phyloP scores from a whole-genome alignment of 2,888 invertebrate genomes.

The Diploptera punctata region DNA sequence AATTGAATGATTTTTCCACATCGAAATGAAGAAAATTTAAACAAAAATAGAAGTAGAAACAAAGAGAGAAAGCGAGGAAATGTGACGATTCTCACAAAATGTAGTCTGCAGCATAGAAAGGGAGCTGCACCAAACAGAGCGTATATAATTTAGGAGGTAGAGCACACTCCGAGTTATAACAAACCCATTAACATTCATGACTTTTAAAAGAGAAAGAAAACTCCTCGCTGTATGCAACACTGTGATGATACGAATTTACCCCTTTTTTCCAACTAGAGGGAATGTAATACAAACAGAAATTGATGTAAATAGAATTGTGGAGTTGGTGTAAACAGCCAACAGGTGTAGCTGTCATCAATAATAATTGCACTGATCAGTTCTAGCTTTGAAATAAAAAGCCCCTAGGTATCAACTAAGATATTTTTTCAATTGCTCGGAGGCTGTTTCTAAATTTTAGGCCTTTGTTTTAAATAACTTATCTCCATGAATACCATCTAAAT shows the following conservation, averaged over 20 bases:
- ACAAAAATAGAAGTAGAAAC: background rate
- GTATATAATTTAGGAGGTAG: constrained; percentile 5
- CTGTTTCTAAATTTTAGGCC: too few relatives aligned
- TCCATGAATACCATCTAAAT: too few relatives aligned
- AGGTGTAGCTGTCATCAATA: constrained; percentile 8
- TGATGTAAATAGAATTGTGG: constrained; percentile 2
- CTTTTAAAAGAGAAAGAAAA: constrained; percentile 7
- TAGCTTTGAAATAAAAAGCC: too few relatives aligned
- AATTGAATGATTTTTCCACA: too few relatives aligned
- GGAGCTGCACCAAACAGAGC: background rate
- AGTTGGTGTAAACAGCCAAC: constrained; percentile 10
- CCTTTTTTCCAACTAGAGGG: background rate
- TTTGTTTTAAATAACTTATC: too few relatives aligned
- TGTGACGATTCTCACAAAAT: background rate
- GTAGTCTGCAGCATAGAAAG: background rate
- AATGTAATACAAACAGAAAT: background rate
- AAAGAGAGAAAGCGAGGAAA: background rate
- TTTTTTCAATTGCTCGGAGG: too few relatives aligned
- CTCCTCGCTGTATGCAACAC: background rate
- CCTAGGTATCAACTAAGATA: too few relatives aligned
- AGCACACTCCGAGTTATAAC: constrained; percentile 11
- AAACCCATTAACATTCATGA: constrained; percentile 28
- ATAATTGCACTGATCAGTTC: too few relatives aligned
- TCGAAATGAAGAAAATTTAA: background rate
- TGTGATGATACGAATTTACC: background rate